Conservation (phyloP, 2,797 vertebrate species). For the Fratercula arctica region DNA sequence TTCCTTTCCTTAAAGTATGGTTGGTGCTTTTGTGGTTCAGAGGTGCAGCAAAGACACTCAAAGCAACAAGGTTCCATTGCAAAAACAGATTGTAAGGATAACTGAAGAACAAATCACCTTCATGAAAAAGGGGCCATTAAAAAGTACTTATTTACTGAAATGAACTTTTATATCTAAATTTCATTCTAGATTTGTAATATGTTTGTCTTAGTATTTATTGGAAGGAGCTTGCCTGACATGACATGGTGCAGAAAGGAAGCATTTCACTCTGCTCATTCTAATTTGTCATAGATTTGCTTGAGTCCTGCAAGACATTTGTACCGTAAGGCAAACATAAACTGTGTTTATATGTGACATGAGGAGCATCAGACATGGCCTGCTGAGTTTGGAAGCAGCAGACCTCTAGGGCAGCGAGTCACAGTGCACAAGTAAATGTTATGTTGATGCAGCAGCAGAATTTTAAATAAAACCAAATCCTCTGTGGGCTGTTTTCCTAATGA, state of each 20-base stretch:
- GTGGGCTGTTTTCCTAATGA: not conserved
- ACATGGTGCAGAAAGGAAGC: not conserved
- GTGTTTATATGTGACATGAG: not conserved
- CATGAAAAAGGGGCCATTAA: not conserved
- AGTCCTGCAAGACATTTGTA: not conserved
- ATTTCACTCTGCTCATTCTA: not conserved
- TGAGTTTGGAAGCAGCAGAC: slow-evolving; percentile 1
- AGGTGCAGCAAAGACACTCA: not conserved
- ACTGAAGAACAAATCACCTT: not conserved
- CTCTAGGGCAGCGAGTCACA: slow-evolving; percentile 13
- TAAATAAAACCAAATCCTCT: slow-evolving; percentile 20
- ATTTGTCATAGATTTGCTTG: not conserved
- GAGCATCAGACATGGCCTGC: slow-evolving; percentile 13
- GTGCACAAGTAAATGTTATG: not conserved
- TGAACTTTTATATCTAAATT: not conserved
- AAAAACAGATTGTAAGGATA: not conserved
- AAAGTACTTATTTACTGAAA: not conserved
- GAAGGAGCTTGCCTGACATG: not conserved
- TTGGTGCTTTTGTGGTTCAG: not conserved
- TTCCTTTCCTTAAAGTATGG: not conserved
- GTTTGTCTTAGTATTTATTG: not conserved
- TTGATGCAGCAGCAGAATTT: slow-evolving; percentile 33
- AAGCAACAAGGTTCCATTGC: not conserved
- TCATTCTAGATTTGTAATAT: not conserved
- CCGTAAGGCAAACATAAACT: not conserved